Evolutionary conservation across 2,113 vertebrate species (phyloP).

Genomic region (Origma solitaria): DNA sequence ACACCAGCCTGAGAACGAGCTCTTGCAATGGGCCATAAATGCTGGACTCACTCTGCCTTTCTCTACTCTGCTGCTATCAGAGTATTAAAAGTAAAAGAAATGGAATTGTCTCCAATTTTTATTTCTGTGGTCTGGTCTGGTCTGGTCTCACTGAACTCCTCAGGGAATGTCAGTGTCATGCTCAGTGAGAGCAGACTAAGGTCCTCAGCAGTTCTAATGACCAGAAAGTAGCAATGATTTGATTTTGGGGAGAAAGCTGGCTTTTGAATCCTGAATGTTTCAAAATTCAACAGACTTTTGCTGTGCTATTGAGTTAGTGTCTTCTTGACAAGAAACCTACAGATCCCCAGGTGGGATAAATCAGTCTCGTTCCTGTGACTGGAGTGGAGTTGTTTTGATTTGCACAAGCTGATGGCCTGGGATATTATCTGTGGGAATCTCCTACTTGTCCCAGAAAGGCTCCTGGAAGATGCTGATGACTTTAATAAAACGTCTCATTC

Average conservation of each 20-base stretch:
- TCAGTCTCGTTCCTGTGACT: background rate
- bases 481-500: background rate
- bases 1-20: background rate
- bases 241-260: background rate
- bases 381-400: background rate
- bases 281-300: background rate
- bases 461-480: background rate
- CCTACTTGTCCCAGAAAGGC: background rate
- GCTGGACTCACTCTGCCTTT: background rate
- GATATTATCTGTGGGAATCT: background rate
- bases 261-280: background rate
- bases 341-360: background rate
- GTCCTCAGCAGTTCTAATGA: background rate
- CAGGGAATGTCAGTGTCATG: background rate
- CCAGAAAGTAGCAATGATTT: background rate
- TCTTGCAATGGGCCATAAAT: background rate
- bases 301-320: background rate
- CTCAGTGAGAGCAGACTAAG: background rate
- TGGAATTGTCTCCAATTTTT: background rate
- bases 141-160: background rate
- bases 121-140: background rate
- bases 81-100: background rate
- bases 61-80: background rate
- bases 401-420: background rate
- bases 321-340: background rate